A percentile compares a stretch with the other conserved stretches of the same genome.
Evolutionary conservation across 35 echinoderm and acorn worm genomes (phyloP).

Genomic region (Amphiura filiformis): DNA sequence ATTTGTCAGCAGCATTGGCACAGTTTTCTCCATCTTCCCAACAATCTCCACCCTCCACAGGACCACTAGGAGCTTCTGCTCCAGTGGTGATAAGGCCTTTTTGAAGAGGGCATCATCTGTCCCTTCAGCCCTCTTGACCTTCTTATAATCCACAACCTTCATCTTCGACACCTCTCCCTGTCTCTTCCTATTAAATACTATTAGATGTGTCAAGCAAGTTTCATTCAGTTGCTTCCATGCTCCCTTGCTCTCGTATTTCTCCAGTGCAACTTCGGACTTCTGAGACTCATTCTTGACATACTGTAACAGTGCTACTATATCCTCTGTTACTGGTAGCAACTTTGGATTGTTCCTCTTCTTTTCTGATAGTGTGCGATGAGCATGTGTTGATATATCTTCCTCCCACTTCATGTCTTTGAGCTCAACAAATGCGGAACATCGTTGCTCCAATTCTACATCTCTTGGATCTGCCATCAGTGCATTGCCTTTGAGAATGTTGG

Average conservation of each 20-base stretch:
- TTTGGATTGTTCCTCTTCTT: slow-evolving; percentile 83
- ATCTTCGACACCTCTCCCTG: slow-evolving; percentile 64
- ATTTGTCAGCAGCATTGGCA: slow-evolving; percentile 38
- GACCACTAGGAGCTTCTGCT: background rate
- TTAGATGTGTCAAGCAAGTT: slow-evolving; percentile 15
- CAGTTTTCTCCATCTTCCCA: slow-evolving; percentile 44
- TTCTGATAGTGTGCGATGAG: slow-evolving; percentile 60
- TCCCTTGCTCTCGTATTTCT: background rate
- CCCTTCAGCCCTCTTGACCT: background rate
- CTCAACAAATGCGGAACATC: background rate
- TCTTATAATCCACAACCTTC: slow-evolving; percentile 16
- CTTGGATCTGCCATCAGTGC: background rate
- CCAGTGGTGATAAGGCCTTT: background rate
- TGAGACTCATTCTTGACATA: slow-evolving; percentile 29
- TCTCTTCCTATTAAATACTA: slow-evolving; percentile 51
- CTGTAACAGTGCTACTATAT: slow-evolving; percentile 59
- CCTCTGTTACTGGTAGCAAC: slow-evolving; percentile 61
- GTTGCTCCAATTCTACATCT: background rate
- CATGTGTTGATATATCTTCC: slow-evolving; percentile 53
- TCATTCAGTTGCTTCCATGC: background rate
- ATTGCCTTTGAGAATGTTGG: slow-evolving; percentile 17
- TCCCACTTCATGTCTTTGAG: slow-evolving; percentile 33
- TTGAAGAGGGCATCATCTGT: background rate
- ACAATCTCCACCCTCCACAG: slow-evolving; percentile 51
- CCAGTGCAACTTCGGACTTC: background rate